Evolutionary conservation across 2,797 vertebrate genomes (phyloP), one percentile per base, ranked within the genome.

Genomic region (Tarsius wallacei): DNA sequence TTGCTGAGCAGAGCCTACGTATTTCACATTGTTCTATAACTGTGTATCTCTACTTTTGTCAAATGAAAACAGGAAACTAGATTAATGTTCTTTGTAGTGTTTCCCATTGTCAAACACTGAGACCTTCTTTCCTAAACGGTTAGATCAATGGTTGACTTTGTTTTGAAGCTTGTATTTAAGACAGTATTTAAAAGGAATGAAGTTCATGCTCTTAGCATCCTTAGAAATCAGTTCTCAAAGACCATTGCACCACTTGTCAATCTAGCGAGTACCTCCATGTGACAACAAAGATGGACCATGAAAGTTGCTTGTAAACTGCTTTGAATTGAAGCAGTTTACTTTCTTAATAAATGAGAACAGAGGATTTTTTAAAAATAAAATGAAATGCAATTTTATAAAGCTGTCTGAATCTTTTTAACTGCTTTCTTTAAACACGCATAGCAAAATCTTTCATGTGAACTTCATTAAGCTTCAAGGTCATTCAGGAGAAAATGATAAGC

Each of bases 221-320:
- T 99, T 98, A 98, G 97, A 98, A 98, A 98, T 98, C 95, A 89
- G 86, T 97, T 97, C 97, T 98, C 97, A 98, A 99, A 99, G 98
- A 95, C 97, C 97, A 86, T 74, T 92, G 93, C 74, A 96, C 91
- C 97, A 19, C 97, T 97, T 98, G 98, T 98, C 98, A 98, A 98
- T 98, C 98, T 93, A 91, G 93, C 24, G 22, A 97, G 98, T 83
- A 90, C 93, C 98, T 96, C 97, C 93, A 91, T 33, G 57, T 96
- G 97, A 97, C 96, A 98, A 96, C 96, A 98, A 98, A 98, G 98
- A 80, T 5, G n/a, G 33, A 98, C 93, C 96, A 97, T 98, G 96
- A 98, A 98, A 98, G 97, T 97, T 97, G 78, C 96, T 97, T 93
- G 93, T 97, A 96, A 97, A 97, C 98, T 91, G 80, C 98, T 98